These are phyloP conservation scores for Heliconius erato DNA, from an alignment of 2,888 invertebrate species.

Conservation along the genomic window DNA sequence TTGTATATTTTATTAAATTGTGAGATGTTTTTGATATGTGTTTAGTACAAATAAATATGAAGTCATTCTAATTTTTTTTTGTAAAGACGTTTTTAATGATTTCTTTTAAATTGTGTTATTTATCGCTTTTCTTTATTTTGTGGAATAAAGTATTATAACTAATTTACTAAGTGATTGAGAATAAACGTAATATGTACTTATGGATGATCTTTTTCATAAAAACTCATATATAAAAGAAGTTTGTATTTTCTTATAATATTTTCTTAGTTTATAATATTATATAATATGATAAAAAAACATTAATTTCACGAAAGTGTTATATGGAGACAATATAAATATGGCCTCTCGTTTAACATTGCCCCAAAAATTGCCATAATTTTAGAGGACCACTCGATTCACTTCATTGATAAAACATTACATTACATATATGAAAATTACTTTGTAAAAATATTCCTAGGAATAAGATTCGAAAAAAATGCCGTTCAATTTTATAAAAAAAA, in stretches of 20 bases:
- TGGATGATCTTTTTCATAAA: not conserved
- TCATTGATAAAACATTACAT: constrained; percentile 30
- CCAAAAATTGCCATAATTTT: constrained; percentile 45
- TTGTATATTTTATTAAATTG: not conserved
- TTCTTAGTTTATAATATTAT: constrained; percentile 10
- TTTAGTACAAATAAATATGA: not conserved
- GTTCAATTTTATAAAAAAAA: constrained; percentile 29
- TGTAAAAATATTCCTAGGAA: constrained; percentile 35
- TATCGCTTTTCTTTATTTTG: not conserved
- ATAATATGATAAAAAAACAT: not conserved
- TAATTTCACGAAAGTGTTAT: constrained; percentile 13
- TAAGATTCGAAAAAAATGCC: constrained; percentile 30
- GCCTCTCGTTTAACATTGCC: constrained; percentile 38
- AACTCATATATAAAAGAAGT: not conserved
- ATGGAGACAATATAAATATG: constrained; percentile 31
- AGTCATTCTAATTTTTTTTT: not conserved
- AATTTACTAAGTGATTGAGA: not conserved
- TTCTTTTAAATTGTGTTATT: not conserved
- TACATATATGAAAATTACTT: constrained; percentile 22
- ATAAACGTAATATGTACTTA: not conserved
- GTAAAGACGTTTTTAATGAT: not conserved
- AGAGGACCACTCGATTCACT: constrained; percentile 45
- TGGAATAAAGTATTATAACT: not conserved
- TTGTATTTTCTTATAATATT: constrained; percentile 15
- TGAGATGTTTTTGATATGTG: not conserved